A percentile compares a stretch with the other conserved stretches of the same genome.
Evolutionary conservation across 1,140 invertebrate genomes (phyloP).

Genomic region (Drosophila baimaii): DNA sequence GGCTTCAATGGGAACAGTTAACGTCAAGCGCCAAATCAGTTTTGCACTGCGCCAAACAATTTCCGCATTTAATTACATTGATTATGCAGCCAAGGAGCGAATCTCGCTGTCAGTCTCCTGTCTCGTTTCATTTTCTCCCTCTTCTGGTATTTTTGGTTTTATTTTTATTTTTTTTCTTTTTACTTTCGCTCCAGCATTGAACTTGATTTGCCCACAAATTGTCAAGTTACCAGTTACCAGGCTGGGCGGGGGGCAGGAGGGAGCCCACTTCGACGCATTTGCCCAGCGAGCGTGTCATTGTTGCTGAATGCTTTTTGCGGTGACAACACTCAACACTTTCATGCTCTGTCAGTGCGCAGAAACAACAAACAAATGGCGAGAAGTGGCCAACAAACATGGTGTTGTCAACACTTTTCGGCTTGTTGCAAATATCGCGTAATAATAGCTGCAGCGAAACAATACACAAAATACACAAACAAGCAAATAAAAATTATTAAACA

Average conservation of each 20-base stretch:
- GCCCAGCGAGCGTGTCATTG: slow-evolving; percentile 56
- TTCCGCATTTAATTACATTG: slow-evolving; percentile 77
- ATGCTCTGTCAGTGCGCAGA: slow-evolving; percentile 69
- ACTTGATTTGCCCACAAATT: slow-evolving; percentile 63
- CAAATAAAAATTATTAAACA: slow-evolving; percentile 54
- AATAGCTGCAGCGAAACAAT: slow-evolving; percentile 41
- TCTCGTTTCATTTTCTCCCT: slow-evolving; percentile 3
- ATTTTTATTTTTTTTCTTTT: not conserved
- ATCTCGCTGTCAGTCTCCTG: slow-evolving; percentile 7
- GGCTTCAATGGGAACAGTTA: slow-evolving; percentile 51
- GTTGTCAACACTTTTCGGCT: slow-evolving; percentile 66
- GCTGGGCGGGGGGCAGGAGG: not conserved
- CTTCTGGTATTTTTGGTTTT: too few relatives aligned
- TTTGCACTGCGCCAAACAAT: slow-evolving; percentile 63
- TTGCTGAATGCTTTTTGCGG: slow-evolving; percentile 35
- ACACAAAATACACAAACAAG: not conserved
- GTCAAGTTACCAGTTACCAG: slow-evolving; percentile 11
- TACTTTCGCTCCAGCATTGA: slow-evolving; percentile 50
- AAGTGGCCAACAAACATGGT: slow-evolving; percentile 30
- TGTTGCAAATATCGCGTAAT: slow-evolving; percentile 59
- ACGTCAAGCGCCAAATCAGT: slow-evolving; percentile 59
- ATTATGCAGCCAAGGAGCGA: slow-evolving; percentile 53
- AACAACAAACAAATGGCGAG: slow-evolving; percentile 6
- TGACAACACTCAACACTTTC: slow-evolving; percentile 69
- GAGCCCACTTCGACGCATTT: slow-evolving; percentile 20